Percentiles rank a stretch among this genome's conserved stretches.
Evolutionary conservation across 1,140 invertebrate species (phyloP).

Genomic region (Pemphigus obesinymphae): DNA sequence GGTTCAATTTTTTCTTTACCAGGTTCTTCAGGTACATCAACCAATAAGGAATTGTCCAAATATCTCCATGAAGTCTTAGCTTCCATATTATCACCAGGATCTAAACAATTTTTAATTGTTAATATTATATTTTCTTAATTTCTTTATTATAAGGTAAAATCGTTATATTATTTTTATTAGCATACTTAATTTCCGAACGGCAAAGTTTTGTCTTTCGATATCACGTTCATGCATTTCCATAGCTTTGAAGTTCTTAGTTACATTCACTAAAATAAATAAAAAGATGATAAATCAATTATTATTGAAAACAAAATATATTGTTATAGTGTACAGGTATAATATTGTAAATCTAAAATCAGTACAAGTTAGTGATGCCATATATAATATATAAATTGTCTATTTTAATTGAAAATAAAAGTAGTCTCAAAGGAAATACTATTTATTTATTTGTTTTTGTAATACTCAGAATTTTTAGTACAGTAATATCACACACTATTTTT

Average conservation of each 20-base stretch:
- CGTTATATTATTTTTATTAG: neutral
- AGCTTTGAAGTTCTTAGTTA: conserved; percentile 31
- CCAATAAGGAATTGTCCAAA: conserved; percentile 9
- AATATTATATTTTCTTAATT: neutral
- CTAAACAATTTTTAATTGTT: neutral
- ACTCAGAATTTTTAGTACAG: no score
- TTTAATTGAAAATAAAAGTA: no score
- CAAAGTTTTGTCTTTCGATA: conserved; percentile 24
- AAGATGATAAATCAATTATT: neutral
- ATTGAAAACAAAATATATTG: neutral
- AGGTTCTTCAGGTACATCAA: conserved; percentile 8
- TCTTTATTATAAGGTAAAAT: neutral
- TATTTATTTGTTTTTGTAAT: no score
- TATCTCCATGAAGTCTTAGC: conserved; percentile 10
- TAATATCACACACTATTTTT: no score
- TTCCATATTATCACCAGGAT: conserved; percentile 27
- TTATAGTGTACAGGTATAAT: no score
- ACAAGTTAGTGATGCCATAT: no score
- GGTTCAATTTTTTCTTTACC: conserved; percentile 34
- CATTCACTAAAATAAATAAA: conserved; percentile 17
- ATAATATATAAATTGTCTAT: no score
- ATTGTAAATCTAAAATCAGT: no score
- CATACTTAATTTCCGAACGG: conserved; percentile 32
- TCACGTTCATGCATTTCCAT: conserved; percentile 40
- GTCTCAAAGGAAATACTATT: no score